Percentiles rank a stretch among this genome's conserved stretches.
These are phyloP conservation scores for Odontocerum albicorne DNA, from an alignment of 2,888 invertebrate genomes.

Conservation along the genomic window DNA sequence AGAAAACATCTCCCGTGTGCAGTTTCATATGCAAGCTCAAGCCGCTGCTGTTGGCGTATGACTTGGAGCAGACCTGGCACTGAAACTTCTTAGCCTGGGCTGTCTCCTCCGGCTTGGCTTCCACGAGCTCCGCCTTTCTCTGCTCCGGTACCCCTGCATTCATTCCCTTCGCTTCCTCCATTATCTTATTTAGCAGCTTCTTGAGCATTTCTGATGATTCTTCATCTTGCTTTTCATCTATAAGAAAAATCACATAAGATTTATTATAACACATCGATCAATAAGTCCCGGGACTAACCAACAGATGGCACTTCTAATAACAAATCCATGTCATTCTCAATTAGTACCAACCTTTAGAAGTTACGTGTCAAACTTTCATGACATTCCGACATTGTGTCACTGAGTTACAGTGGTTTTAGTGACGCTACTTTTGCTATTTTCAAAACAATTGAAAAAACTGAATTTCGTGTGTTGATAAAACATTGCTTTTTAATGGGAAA, in stretches of 20 bases:
- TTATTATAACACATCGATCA: no score
- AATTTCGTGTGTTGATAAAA: no score
- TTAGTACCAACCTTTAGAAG: no score
- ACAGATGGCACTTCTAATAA: no score
- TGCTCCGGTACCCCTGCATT: not conserved
- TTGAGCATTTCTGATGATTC: not conserved
- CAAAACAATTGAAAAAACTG: no score
- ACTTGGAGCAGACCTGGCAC: conserved; percentile 31
- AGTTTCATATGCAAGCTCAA: conserved; percentile 32
- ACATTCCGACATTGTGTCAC: no score
- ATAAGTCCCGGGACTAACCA: no score
- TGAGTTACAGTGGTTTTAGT: no score
- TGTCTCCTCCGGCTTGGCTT: not conserved
- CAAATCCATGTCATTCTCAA: no score
- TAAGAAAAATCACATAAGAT: not conserved
- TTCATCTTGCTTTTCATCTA: conserved; percentile 2
- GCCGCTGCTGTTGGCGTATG: conserved; percentile 29
- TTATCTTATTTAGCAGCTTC: not conserved
- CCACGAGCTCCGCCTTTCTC: not conserved
- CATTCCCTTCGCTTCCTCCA: not conserved
- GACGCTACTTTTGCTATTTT: no score
- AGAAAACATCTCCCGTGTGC: conserved; percentile 32
- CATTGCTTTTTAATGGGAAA: no score
- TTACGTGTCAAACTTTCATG: no score
- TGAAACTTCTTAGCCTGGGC: conserved; percentile 1